phyloP scores from a whole-genome alignment of 2,113 vertebrate species.

The Centropus unirufus region DNA sequence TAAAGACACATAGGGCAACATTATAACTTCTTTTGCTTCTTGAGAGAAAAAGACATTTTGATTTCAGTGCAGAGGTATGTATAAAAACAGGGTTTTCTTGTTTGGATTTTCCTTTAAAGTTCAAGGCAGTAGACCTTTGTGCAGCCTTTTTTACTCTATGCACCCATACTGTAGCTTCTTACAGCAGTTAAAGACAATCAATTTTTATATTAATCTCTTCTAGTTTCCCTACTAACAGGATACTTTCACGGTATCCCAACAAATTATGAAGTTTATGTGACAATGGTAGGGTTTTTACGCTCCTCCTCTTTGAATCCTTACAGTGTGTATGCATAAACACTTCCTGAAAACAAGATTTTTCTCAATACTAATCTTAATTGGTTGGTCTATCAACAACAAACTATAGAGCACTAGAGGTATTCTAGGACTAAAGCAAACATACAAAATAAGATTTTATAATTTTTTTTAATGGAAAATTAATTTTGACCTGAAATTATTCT shows the following conservation, averaged over 20 bases:
- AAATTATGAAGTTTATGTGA: neutral
- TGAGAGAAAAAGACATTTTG: neutral
- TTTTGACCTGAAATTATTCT: neutral
- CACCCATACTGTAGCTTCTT: neutral
- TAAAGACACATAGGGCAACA: neutral
- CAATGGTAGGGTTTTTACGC: neutral
- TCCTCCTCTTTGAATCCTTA: neutral
- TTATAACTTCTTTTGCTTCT: neutral
- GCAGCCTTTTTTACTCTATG: neutral
- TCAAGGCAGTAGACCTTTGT: neutral
- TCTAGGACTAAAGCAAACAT: neutral
- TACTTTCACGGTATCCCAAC: neutral
- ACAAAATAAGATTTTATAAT: neutral
- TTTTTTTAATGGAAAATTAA: neutral
- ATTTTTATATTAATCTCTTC: neutral
- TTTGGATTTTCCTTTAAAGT: neutral
- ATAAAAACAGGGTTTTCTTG: neutral
- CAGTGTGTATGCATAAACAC: neutral
- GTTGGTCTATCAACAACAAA: neutral
- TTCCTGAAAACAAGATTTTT: neutral
- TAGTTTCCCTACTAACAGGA: neutral
- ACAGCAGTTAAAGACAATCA: neutral
- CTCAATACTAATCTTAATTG: neutral
- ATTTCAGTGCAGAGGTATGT: neutral
- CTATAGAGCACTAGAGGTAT: neutral